A percentile compares a stretch with the other conserved stretches of the same genome.
Evolutionary conservation across 2,797 vertebrate species (phyloP).

Genomic region (Danio tinwini): DNA sequence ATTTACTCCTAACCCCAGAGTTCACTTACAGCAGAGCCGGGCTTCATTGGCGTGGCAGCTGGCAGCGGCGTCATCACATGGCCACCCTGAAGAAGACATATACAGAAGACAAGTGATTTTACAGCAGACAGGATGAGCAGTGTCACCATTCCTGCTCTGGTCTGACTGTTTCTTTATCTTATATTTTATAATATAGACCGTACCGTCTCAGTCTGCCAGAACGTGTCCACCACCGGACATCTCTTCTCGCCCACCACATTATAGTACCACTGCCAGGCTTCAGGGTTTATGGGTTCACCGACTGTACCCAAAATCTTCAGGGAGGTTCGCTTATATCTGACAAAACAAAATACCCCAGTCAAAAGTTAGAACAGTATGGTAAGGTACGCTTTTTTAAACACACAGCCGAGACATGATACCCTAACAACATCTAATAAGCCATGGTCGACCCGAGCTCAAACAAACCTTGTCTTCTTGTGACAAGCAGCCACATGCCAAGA

Average conservation of each 20-base stretch:
- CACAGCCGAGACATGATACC: no score
- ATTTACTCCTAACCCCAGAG: not conserved
- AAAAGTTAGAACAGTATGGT: not conserved
- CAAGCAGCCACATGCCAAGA: no score
- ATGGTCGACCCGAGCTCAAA: no score
- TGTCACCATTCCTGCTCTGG: not conserved
- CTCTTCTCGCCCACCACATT: constrained; percentile 88
- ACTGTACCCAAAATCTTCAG: constrained; percentile 93
- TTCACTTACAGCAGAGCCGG: constrained; percentile 94
- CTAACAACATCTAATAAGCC: no score
- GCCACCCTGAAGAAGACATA: constrained; percentile 81
- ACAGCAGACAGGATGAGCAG: not conserved
- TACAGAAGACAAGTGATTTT: not conserved
- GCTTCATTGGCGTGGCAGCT: constrained; percentile 91
- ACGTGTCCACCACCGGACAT: constrained; percentile 95
- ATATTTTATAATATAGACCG: constrained; percentile 45
- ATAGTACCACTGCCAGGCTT: constrained; percentile 98
- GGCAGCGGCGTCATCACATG: constrained; percentile 94
- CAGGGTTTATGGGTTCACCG: constrained; percentile 96
- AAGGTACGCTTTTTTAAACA: no score
- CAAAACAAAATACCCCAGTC: constrained; percentile 13
- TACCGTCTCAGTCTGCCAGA: constrained; percentile 98
- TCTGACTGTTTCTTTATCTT: not conserved
- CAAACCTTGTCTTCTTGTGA: no score
- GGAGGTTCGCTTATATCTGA: constrained; percentile 87